A percentile compares a stretch with the other conserved stretches of the same genome.
phyloP scores from a whole-genome alignment of 2,888 invertebrate genomes.

The Meloe dianella region DNA sequence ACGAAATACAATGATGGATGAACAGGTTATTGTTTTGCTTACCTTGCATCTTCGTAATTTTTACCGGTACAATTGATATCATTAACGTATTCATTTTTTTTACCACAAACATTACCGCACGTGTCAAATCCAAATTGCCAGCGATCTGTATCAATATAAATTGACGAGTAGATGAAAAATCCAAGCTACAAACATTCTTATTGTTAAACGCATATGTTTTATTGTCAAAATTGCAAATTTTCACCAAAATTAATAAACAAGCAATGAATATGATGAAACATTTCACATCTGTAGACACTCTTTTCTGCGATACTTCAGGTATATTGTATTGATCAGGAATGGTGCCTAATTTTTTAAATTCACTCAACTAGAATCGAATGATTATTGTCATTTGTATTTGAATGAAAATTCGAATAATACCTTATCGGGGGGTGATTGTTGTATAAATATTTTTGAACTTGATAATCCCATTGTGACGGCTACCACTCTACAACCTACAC shows the following conservation, averaged over 20 bases:
- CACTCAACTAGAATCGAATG: background rate
- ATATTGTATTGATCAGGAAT: conserved; percentile 17
- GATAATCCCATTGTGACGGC: background rate
- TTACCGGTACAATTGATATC: conserved; percentile 29
- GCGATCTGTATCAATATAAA: conserved; percentile 22
- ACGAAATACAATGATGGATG: background rate
- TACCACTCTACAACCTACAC: background rate
- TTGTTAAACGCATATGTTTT: background rate
- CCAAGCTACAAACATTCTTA: conserved; percentile 13
- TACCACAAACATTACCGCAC: conserved; percentile 32
- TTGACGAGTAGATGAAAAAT: conserved; percentile 9
- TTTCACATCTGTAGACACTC: conserved; percentile 9
- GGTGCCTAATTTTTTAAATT: conserved; percentile 12
- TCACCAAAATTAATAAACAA: conserved; percentile 8
- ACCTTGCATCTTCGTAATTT: conserved; percentile 16
- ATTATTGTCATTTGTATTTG: background rate
- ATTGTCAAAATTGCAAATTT: background rate
- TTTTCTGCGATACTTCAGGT: conserved; percentile 10
- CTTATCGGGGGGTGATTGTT: background rate
- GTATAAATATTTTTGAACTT: background rate
- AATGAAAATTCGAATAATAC: background rate
- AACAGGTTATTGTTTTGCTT: background rate
- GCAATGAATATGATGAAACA: conserved; percentile 5
- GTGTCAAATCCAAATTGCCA: conserved; percentile 22
- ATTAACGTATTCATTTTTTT: conserved; percentile 18